These are phyloP conservation scores for Tiaroga cobitis DNA, from an alignment of 2,797 vertebrate species.

Conservation along the genomic window DNA sequence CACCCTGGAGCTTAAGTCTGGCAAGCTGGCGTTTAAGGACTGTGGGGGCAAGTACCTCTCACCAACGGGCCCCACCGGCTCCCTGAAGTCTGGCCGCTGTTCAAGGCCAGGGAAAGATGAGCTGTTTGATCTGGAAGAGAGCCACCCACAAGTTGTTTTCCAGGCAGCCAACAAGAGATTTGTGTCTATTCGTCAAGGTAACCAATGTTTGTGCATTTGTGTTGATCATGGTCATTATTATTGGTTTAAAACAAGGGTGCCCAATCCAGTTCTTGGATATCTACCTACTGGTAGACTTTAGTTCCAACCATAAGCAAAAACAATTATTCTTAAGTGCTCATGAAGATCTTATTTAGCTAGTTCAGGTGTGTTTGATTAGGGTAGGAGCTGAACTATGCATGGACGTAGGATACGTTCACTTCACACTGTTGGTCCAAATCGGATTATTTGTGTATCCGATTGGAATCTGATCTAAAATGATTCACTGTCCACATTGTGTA, in stretches of 20 bases:
- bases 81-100: conserved; percentile 88
- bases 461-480: too few species aligned
- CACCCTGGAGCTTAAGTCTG: conserved; percentile 92
- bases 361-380: not conserved
- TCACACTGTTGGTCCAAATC: too few species aligned
- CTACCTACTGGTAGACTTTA: not conserved
- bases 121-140: conserved; percentile 96
- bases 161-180: conserved; percentile 91
- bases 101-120: conserved; percentile 94
- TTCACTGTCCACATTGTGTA: too few species aligned
- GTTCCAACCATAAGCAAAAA: not conserved
- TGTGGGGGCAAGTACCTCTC: conserved; percentile 91
- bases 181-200: conserved; percentile 96
- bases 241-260: not conserved
- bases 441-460: not conserved
- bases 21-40: conserved; percentile 95
- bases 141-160: conserved; percentile 95
- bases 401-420: not conserved
- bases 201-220: conserved; percentile 37
- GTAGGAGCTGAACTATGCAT: not conserved
- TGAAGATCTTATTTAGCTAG: not conserved
- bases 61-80: conserved; percentile 88
- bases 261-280: not conserved
- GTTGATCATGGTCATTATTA: not conserved
- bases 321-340: not conserved